phyloP scores from a whole-genome alignment of 2,888 invertebrate genomes.

The Scaptomyza caliginosa region DNA sequence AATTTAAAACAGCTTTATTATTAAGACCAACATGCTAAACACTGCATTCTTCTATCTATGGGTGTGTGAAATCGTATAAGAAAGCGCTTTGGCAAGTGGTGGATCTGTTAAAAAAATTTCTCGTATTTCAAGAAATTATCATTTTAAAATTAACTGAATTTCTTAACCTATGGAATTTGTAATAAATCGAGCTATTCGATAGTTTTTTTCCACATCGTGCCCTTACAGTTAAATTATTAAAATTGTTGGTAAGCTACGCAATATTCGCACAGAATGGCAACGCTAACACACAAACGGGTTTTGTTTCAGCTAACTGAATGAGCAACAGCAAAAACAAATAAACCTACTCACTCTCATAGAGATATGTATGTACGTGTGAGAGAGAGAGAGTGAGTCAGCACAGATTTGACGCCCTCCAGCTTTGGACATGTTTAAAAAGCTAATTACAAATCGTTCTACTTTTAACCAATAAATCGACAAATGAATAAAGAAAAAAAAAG shows the following conservation, averaged over 20 bases:
- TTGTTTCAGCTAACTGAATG: slow-evolving; percentile 40
- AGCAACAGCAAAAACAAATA: slow-evolving; percentile 18
- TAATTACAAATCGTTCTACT: slow-evolving; percentile 57
- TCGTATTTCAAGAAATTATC: too few relatives aligned
- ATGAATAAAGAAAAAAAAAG: too few relatives aligned
- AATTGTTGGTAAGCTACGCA: slow-evolving; percentile 39
- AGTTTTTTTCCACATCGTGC: too few relatives aligned
- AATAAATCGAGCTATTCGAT: too few relatives aligned
- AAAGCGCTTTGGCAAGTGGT: too few relatives aligned
- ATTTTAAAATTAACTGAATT: too few relatives aligned
- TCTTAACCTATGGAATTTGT: too few relatives aligned
- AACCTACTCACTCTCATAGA: too few relatives aligned
- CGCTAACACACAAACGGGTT: slow-evolving; percentile 62
- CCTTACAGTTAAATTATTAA: slow-evolving; percentile 7
- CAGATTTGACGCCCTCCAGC: slow-evolving; percentile 7
- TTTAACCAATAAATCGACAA: slow-evolving; percentile 67
- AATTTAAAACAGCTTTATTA: not conserved
- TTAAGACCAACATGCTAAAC: too few relatives aligned
- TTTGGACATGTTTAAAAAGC: slow-evolving; percentile 43
- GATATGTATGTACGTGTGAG: slow-evolving; percentile 11
- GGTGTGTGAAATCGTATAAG: too few relatives aligned
- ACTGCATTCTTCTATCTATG: not conserved
- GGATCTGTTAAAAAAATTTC: too few relatives aligned
- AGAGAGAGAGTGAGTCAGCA: slow-evolving; percentile 7
- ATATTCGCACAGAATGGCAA: slow-evolving; percentile 66